These are phyloP conservation scores for Cirrhinus mrigala DNA, from an alignment of 2,797 vertebrate genomes.

Conservation along the genomic window DNA sequence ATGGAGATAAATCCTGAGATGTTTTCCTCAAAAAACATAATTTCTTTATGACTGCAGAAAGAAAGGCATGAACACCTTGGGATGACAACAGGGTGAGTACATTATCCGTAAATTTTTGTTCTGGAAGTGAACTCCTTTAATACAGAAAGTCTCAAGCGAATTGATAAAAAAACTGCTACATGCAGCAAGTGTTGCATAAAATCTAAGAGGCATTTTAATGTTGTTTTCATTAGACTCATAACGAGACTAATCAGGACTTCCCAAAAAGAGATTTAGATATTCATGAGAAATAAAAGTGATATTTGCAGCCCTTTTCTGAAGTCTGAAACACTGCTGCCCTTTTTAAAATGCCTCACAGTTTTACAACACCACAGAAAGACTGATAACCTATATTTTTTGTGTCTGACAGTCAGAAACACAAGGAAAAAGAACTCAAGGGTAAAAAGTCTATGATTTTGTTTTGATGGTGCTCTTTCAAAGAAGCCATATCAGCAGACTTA, in stretches of 20 bases:
- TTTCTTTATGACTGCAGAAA: too few relatives aligned
- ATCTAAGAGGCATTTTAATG: background rate
- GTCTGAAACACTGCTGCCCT: constrained; percentile 1
- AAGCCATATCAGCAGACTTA: constrained; percentile 48
- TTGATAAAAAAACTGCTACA: background rate
- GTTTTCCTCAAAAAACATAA: too few relatives aligned
- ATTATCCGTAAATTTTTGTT: too few relatives aligned
- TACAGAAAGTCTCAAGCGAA: too few relatives aligned
- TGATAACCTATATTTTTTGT: constrained; percentile 17
- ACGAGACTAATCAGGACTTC: constrained; percentile 3
- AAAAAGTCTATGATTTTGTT: constrained; percentile 32
- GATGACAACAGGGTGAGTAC: too few relatives aligned
- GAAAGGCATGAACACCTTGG: too few relatives aligned
- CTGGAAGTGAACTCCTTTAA: too few relatives aligned
- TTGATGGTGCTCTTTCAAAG: constrained; percentile 37
- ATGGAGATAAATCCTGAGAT: too few relatives aligned
- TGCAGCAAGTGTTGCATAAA: background rate
- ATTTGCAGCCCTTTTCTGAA: constrained; percentile 14
- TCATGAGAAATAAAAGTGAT: constrained; percentile 1
- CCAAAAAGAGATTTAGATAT: background rate
- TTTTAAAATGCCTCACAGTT: constrained; percentile 18
- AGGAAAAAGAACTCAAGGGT: constrained; percentile 14
- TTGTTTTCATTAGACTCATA: background rate
- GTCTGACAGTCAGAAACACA: constrained; percentile 19
- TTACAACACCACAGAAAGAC: constrained; percentile 2